Percentiles rank a stretch among this genome's conserved stretches.
Conservation (phyloP, 2,113 vertebrate species). For the Columba janthina region DNA sequence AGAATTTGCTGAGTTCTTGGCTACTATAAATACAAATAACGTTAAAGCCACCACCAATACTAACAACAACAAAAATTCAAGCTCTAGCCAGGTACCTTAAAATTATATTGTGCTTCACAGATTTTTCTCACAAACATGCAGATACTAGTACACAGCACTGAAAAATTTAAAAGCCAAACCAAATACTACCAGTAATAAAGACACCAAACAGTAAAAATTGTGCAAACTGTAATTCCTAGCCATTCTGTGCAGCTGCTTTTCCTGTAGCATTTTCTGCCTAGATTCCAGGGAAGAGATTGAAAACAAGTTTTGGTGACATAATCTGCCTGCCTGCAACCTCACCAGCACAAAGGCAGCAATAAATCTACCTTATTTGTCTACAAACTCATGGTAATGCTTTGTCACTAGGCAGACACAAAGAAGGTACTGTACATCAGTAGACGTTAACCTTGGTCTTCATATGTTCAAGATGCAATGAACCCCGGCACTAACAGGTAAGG, state of each 20-base stretch:
- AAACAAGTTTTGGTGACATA: neutral
- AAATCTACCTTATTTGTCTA: conserved; percentile 19
- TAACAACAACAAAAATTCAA: neutral
- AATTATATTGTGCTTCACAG: neutral
- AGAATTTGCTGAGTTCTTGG: neutral
- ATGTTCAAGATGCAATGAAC: neutral
- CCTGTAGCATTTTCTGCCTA: neutral
- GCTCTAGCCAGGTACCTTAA: neutral
- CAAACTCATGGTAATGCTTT: neutral
- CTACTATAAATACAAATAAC: neutral
- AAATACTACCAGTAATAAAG: neutral
- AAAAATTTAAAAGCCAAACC: neutral
- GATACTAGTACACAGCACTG: neutral
- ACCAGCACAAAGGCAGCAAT: neutral
- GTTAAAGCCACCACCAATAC: neutral
- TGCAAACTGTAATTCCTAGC: neutral
- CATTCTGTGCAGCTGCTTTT: neutral
- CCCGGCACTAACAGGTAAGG: neutral
- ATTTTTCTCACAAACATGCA: neutral
- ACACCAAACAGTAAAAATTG: neutral
- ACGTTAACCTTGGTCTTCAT: neutral
- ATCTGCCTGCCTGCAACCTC: neutral
- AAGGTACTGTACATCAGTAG: neutral
- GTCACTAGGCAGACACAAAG: neutral
- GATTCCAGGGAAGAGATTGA: neutral